These are phyloP conservation scores for Bombus haemorrhoidalis DNA, from an alignment of 1,140 invertebrate species.

Conservation along the genomic window DNA sequence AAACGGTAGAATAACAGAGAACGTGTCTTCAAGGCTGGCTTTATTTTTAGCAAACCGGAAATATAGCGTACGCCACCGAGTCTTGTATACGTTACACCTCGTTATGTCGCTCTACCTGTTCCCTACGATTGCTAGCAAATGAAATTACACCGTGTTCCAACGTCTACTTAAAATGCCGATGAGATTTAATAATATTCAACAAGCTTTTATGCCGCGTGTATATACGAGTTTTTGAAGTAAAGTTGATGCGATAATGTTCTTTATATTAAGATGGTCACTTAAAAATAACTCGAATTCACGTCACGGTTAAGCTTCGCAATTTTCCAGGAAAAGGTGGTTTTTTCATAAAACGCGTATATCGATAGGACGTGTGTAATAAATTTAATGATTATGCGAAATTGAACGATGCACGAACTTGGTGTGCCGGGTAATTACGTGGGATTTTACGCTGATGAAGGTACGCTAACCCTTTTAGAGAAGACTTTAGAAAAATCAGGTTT, in stretches of 20 bases:
- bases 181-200: not conserved
- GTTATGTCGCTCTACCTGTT: slow-evolving; percentile 27
- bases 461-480: not conserved
- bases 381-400: not conserved
- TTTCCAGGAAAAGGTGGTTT: not conserved
- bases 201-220: not conserved
- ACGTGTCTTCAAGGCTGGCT: slow-evolving; percentile 43
- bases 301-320: not conserved
- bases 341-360: too few species aligned
- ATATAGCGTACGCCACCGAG: slow-evolving; percentile 4
- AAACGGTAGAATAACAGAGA: slow-evolving; percentile 43
- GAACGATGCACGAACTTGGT: not conserved
- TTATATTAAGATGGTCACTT: slow-evolving; percentile 16
- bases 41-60: slow-evolving; percentile 59
- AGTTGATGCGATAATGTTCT: not conserved
- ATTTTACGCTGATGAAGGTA: not conserved
- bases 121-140: not conserved
- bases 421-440: not conserved
- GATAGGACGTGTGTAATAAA: not conserved
- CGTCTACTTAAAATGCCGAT: not conserved
- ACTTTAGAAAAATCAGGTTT: not conserved
- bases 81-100: slow-evolving; percentile 10
- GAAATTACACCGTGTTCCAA: too few species aligned
- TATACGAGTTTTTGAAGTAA: not conserved
- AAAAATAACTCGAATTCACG: slow-evolving; percentile 29